A percentile compares a stretch with the other conserved stretches of the same genome.
These are phyloP conservation scores for Pasiphila rectangulata DNA, from an alignment of 2,888 invertebrate genomes.

Conservation along the genomic window DNA sequence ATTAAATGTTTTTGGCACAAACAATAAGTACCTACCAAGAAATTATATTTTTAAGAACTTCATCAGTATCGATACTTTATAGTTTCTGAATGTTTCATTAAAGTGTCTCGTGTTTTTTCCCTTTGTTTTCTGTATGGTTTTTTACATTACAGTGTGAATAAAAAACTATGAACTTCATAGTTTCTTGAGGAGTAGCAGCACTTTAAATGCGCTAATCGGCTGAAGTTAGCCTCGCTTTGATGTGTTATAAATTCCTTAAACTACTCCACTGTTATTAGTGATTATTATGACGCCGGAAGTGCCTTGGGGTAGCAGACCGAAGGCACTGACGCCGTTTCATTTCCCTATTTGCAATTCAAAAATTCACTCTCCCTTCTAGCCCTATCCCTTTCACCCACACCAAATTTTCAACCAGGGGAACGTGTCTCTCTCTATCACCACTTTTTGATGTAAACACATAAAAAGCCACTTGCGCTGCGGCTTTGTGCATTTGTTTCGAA, in stretches of 20 bases:
- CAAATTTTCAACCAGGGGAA: constrained; percentile 36
- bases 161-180: too few species aligned
- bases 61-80: too few species aligned
- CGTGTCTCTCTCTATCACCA: constrained; percentile 44
- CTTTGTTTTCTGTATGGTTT: too few species aligned
- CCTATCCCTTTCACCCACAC: constrained; percentile 37
- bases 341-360: constrained; percentile 79
- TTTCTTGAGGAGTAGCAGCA: neutral
- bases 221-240: constrained; percentile 48
- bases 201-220: neutral
- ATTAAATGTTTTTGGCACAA: too few species aligned
- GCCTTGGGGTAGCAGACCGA: constrained; percentile 53
- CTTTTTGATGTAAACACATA: constrained; percentile 56
- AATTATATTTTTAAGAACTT: too few species aligned
- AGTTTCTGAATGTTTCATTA: too few species aligned
- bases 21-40: too few species aligned
- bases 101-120: too few species aligned
- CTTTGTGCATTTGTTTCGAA: constrained; percentile 70
- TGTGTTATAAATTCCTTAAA: constrained; percentile 72
- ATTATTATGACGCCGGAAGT: constrained; percentile 72
- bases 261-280: constrained; percentile 70
- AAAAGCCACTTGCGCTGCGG: constrained; percentile 57
- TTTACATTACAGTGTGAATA: too few species aligned
- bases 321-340: constrained; percentile 60
- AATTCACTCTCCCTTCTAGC: constrained; percentile 59